phyloP scores from a whole-genome alignment of 2,113 vertebrate genomes.

The Caloenas nicobarica region DNA sequence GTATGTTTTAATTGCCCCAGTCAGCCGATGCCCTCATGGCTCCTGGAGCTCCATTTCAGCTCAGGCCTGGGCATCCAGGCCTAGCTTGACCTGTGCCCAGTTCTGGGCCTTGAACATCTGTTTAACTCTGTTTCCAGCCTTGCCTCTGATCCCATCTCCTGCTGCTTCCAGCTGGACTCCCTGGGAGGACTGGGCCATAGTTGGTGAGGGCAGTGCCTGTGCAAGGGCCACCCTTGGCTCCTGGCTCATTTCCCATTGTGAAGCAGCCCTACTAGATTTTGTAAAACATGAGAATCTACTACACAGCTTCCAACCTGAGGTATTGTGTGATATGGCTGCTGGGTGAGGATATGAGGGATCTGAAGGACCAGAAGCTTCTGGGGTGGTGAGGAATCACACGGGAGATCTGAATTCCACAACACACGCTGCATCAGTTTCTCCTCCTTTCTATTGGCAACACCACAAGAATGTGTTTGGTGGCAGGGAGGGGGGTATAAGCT shows the following conservation, averaged over 20 bases:
- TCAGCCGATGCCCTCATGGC: not conserved
- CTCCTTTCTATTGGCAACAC: not conserved
- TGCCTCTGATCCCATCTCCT: not conserved
- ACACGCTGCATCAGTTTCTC: not conserved
- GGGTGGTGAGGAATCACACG: not conserved
- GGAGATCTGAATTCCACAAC: not conserved
- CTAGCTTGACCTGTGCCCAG: not conserved
- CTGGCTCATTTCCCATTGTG: rapidly evolving
- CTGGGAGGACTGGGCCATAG: not conserved
- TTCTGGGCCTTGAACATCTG: not conserved
- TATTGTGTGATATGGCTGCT: not conserved
- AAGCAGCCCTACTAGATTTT: not conserved
- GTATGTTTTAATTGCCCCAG: not conserved
- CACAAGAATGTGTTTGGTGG: not conserved
- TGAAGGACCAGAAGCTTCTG: not conserved
- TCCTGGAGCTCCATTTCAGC: not conserved
- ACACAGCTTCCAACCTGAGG: not conserved
- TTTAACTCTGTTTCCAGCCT: no score
- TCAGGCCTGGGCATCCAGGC: not conserved
- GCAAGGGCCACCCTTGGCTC: not conserved
- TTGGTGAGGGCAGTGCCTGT: not conserved
- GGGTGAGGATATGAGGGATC: not conserved
- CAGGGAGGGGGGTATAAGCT: not conserved
- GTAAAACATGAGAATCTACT: not conserved
- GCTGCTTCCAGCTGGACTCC: not conserved